Base-by-base conservation (phyloP, 2,113 vertebrate species). In the Rhynchopsitta pachyrhyncha region DNA sequence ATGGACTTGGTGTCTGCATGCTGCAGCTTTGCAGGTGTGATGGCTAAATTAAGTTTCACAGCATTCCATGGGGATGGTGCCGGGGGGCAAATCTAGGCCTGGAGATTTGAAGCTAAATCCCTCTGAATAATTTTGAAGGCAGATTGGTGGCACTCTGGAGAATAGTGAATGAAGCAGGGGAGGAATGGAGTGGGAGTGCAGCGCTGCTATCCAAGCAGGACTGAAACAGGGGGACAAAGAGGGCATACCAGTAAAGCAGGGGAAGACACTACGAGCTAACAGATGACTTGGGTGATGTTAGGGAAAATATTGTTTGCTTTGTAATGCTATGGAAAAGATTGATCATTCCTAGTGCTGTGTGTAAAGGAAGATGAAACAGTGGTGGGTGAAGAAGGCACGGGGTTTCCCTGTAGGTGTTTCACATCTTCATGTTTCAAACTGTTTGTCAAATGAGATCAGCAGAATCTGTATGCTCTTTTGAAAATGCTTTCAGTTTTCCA, bases 1-100 rank as follows among this genome's bases (percentile, higher is more conserved):
- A 75, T 53, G 59, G 73, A 14, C 35, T 67, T 5, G 1, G 4
- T 76, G 19, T 46, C 68, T 62, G 7, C 1, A 2, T 53, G 49
- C 63, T 2, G 2, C 52, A 76, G 62, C 22, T 95, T 91, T 82
- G 70, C 86, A 85, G 78, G 52, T 87, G 63, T 80, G 93, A 87
- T 87, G 52, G 52, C 55, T 92, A 73, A 92, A 95, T 87, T 73
- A 92, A 85, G 3, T 66, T 91, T 91, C 74, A 71, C 77, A 87
- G 57, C 39, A 60, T 6, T 86, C 62, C 24, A 24, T 92, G 86
- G 91, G 63, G 73, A 89, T 23, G 33, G 13, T 97, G 91, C 87
- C 74, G 22, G n/a, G 44, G 31, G 41, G 13, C 25, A 62, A 42
- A 55, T 29, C 35, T 91, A 57, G 33, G 42, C 57, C 24, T 85